A percentile compares a stretch with the other conserved stretches of the same genome.
phyloP scores from a whole-genome alignment of 2,113 vertebrate genomes.

The Tragelaphus imberbis region DNA sequence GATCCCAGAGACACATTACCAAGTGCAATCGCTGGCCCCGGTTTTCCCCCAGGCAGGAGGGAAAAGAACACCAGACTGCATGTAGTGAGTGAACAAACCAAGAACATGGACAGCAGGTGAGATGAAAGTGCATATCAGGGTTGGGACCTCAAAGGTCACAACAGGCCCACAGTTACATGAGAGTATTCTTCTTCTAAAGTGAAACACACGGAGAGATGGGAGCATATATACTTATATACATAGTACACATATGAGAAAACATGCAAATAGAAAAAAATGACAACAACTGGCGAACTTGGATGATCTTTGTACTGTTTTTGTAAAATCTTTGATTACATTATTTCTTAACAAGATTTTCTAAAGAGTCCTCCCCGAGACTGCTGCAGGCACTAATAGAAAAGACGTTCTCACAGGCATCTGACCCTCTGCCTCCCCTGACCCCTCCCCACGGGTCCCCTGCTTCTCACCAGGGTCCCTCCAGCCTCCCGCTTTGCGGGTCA shows the following conservation, averaged over 20 bases:
- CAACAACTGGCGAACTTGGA: no score
- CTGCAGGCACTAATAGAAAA: not conserved
- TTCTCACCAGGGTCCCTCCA: not conserved
- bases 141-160: not conserved
- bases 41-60: not conserved
- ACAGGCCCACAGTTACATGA: not conserved
- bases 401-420: accelerated
- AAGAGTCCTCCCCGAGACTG: not conserved
- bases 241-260: not conserved
- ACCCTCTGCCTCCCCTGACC: not conserved
- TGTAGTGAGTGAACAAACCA: not conserved
- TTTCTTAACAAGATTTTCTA: not conserved
- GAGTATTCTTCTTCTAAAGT: not conserved
- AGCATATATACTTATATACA: not conserved
- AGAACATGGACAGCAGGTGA: not conserved
- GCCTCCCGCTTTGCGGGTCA: not conserved
- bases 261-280: not conserved
- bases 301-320: not conserved
- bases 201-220: not conserved
- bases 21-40: not conserved
- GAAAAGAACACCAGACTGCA: not conserved
- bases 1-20: not conserved
- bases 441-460: accelerated
- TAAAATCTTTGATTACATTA: not conserved
- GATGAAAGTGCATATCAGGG: not conserved